Percentiles rank a stretch among this genome's conserved stretches.
Conservation (phyloP, 1,140 invertebrate species). For the Centruroides vittatus region DNA sequence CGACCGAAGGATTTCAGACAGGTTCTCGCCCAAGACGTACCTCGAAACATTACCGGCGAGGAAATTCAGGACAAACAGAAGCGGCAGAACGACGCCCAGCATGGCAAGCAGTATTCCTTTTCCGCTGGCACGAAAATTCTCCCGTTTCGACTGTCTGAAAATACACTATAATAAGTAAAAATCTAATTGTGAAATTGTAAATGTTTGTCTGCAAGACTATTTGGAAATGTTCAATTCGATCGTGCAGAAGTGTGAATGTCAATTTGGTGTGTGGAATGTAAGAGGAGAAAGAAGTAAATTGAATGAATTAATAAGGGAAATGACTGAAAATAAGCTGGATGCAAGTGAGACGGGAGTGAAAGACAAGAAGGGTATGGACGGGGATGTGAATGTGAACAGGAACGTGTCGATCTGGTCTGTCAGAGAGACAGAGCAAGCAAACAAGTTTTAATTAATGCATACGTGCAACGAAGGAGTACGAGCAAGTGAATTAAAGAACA, state of each 20-base stretch:
- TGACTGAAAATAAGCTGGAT: background rate
- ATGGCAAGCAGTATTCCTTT: conserved; percentile 29
- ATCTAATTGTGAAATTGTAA: conserved; percentile 1
- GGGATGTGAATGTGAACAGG: background rate
- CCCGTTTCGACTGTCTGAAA: conserved; percentile 12
- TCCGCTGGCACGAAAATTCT: conserved; percentile 23
- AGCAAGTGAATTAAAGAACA: no score
- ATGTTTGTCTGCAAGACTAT: background rate
- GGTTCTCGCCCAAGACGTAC: conserved; percentile 25
- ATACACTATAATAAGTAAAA: background rate
- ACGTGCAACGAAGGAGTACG: no score
- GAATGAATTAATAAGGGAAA: no score
- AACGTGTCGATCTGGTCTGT: background rate
- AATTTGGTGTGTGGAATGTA: background rate
- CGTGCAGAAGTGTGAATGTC: background rate
- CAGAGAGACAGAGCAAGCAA: background rate
- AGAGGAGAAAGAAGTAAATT: no score
- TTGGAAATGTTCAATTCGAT: background rate
- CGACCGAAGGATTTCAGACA: conserved; percentile 23
- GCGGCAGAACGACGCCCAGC: conserved; percentile 30
- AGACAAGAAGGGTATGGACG: background rate
- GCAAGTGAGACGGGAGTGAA: conserved; percentile 12
- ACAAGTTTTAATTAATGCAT: no score
- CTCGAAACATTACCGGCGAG: conserved; percentile 26
- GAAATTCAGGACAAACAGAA: conserved; percentile 30